Base-by-base conservation (phyloP, 1,140 invertebrate genomes). In the Heliconius himera region DNA sequence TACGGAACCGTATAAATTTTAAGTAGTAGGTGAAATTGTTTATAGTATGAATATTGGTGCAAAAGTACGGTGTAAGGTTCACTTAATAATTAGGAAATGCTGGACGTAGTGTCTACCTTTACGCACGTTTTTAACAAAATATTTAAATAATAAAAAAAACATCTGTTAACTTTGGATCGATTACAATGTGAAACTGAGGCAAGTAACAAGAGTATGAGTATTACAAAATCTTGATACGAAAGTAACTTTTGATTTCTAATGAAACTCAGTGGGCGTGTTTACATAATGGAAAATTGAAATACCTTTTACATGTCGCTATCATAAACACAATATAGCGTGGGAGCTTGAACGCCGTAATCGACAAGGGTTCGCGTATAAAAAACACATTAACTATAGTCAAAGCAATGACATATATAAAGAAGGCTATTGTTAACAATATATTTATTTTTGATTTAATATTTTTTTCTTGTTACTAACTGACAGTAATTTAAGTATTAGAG, bases 291-390 rank as follows among this genome's bases (percentile, higher is more conserved):
- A 29, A 29, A 66, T 66, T 66, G 26, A 66, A 66, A 66, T 16
- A 29, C 60, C 26, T 66, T 66, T 66, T 66, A 66, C 60, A 66
- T 66, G 60, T 66, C 60, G 13, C 60, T 66, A 13, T 66, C 60
- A 22, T 6, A 29, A 66, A 66, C 60, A 66, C 60, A 66, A 66
- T 66, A 66, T 29, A 66, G 60, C 60, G 60, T 66, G 60, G 60
- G 60, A 66, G 26, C 60, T 26, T 16, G 22, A 66, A 26, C 9
- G 60, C 26, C 60, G 11, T 66, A 66, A 66, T 66, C 60, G 60
- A 66, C 60, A 66, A 66, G 60, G 60, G 60, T 26, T 29, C 60
- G 60, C 60, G 22, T 29, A 66, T 66, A 66, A 66, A 60, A 66
- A 66, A 26, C 22, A 66, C 60, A 66, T 66, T 66, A 66, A 29